Evolutionary conservation across 2,113 vertebrate species (phyloP), one percentile per base, ranked within the genome.

Genomic region (Crocuta crocuta): DNA sequence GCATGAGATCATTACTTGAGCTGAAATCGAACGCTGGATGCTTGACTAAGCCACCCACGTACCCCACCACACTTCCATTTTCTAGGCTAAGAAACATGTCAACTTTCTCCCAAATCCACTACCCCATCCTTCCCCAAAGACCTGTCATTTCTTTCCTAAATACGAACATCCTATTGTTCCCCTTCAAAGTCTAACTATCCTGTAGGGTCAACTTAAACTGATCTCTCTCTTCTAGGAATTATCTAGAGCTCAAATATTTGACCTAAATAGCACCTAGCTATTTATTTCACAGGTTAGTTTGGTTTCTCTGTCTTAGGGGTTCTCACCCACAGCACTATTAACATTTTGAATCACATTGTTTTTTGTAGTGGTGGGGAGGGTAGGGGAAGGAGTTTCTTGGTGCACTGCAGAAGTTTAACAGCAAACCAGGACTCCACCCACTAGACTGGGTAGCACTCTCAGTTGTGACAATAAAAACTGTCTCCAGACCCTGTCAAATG

Each of bases 241-340:
- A 91, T 3, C 16, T 82, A 45, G 66, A 91, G 15, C 28, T 91
- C 55, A 95, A 83, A 65, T 85, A 95, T 81, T 82, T 87, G 55
- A 87, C 89, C 89, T 78, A 83, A 82, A 94, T 9, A 93, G 43
- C 35, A 97, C 24, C 31, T 16, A 68, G n/a, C 48, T 65, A 45
- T 58, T 78, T 48, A 79, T 31, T 80, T 91, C 33, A 82, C 19
- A 94, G 15, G 31, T 66, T 39, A 35, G 6, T 86, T 48, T 70
- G 50, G 66, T 80, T 91, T 94, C 48, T 87, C 65, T 66, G 86
- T 73, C 17, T 48, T 43, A 50, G 66, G 3, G 35, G 85, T 83
- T 96, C 82, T 86, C 66, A 78, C 39, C 21, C 8, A 39, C 31
- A 13, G 76, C 53, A 66, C 15, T 61, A 66, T 17, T 61, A 80